Evolutionary conservation across 2,888 invertebrate species (phyloP).

Genomic region (Piscicola geometra): DNA sequence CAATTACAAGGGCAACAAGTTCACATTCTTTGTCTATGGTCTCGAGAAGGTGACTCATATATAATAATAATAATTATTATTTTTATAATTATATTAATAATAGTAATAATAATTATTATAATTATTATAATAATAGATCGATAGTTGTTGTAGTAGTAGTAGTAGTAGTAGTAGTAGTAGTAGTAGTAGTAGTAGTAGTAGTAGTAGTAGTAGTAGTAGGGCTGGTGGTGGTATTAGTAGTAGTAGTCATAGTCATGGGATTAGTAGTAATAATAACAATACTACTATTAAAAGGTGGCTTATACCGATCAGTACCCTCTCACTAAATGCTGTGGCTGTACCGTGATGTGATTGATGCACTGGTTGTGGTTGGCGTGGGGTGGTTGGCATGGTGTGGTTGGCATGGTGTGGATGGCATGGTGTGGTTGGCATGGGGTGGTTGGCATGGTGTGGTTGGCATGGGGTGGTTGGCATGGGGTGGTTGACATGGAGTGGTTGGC

Average conservation of each 20-base stretch:
- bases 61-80: slow-evolving; percentile 14
- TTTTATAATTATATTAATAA: slow-evolving; percentile 15
- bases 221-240: slow-evolving; percentile 19
- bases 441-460: too few relatives aligned
- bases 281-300: slow-evolving; percentile 36
- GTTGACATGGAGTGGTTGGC: too few relatives aligned
- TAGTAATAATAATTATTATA: slow-evolving; percentile 20
- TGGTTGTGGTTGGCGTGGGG: background rate
- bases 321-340: slow-evolving; percentile 43
- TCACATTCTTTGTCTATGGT: slow-evolving; percentile 46
- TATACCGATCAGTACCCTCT: slow-evolving; percentile 47
- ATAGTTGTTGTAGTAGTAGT: slow-evolving; percentile 27
- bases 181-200: slow-evolving; percentile 30
- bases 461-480: too few relatives aligned
- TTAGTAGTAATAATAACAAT: slow-evolving; percentile 10
- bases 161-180: slow-evolving; percentile 30
- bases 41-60: slow-evolving; percentile 38
- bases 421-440: background rate
- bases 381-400: too few relatives aligned
- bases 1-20: slow-evolving; percentile 43
- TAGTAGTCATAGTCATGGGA: slow-evolving; percentile 7
- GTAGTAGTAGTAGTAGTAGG: slow-evolving; percentile 29
- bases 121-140: too few relatives aligned
- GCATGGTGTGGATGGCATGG: too few relatives aligned
- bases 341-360: slow-evolving; percentile 18